Conservation (phyloP, 2,888 invertebrate species). For the Leptothorax acervorum region DNA sequence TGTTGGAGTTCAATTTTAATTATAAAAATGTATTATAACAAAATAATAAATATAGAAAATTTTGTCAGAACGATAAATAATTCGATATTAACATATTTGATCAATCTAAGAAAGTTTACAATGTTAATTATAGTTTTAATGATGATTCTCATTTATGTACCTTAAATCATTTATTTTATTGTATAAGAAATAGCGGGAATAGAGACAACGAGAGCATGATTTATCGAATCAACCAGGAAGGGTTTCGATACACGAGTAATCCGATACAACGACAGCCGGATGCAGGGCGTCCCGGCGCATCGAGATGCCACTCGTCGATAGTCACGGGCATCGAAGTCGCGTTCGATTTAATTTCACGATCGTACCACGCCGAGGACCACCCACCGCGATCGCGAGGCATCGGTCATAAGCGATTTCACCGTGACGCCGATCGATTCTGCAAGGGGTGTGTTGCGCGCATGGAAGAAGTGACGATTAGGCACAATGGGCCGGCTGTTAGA, state of each 20-base stretch:
- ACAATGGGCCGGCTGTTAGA: slow-evolving; percentile 61
- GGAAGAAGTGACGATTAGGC: slow-evolving; percentile 59
- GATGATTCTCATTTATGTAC: neutral
- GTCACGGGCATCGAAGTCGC: slow-evolving; percentile 65
- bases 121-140: neutral
- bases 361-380: slow-evolving; percentile 56
- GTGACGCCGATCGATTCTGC: slow-evolving; percentile 47
- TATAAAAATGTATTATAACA: neutral
- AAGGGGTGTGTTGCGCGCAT: slow-evolving; percentile 19
- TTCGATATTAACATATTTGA: neutral
- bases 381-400: slow-evolving; percentile 39
- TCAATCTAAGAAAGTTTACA: neutral
- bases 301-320: slow-evolving; percentile 68
- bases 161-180: neutral
- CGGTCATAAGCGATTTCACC: slow-evolving; percentile 47
- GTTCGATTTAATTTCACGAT: slow-evolving; percentile 68
- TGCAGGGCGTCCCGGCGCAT: slow-evolving; percentile 19
- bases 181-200: neutral
- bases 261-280: slow-evolving; percentile 58
- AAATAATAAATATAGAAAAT: neutral
- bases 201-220: neutral
- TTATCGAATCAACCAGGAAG: neutral
- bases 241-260: slow-evolving; percentile 32
- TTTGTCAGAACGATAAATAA: neutral
- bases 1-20: neutral